Percentiles rank a stretch among this genome's conserved stretches.
Conservation (phyloP, 2,797 vertebrate genomes). For the Podargus strigoides region DNA sequence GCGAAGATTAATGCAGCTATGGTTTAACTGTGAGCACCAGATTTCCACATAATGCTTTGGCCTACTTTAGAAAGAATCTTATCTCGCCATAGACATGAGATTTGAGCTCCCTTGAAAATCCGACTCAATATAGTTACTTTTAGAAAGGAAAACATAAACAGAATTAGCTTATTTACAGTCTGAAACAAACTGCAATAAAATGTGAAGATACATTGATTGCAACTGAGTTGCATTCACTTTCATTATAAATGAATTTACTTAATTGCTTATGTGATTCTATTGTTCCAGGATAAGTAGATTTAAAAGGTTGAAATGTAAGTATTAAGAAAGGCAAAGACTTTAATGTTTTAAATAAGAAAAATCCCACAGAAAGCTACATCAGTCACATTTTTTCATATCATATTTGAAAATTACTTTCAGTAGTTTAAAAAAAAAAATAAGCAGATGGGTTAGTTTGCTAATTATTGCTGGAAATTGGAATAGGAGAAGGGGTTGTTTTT, state of each 20-base stretch:
- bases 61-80: constrained; percentile 26
- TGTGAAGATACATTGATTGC: background rate
- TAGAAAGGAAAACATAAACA: background rate
- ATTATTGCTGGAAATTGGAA: background rate
- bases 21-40: background rate
- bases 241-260: constrained; percentile 13
- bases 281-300: constrained; percentile 23
- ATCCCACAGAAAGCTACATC: background rate
- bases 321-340: background rate
- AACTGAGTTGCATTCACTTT: background rate
- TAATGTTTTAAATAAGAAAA: constrained; percentile 4
- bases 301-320: background rate
- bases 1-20: background rate
- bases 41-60: constrained; percentile 17
- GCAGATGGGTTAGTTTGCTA: background rate
- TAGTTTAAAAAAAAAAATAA: background rate
- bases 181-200: background rate
- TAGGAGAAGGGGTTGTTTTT: fast-evolving
- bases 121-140: background rate
- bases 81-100: background rate
- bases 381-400: background rate
- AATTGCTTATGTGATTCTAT: background rate
- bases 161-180: constrained; percentile 8
- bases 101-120: background rate
- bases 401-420: background rate